Conservation (phyloP, 2,888 invertebrate genomes). For the Cistogaster globosa region DNA sequence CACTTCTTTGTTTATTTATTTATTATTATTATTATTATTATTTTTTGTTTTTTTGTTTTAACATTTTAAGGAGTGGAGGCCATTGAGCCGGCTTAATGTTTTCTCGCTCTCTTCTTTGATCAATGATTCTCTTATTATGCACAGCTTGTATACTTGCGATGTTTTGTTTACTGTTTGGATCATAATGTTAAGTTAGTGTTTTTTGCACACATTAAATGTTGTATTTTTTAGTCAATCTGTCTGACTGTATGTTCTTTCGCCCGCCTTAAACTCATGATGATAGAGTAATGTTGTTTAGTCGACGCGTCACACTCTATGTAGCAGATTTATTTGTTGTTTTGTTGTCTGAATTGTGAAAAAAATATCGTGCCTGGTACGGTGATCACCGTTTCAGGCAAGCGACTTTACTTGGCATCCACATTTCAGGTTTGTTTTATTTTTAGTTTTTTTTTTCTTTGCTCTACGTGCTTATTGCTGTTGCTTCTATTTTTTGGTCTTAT, state of each 20-base stretch:
- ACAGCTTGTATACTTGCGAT: constrained; percentile 3
- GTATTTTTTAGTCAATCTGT: constrained; percentile 21
- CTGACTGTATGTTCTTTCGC: not conserved
- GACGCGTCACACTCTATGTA: constrained; percentile 32
- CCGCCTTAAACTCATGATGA: constrained; percentile 10
- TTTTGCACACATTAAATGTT: constrained; percentile 37
- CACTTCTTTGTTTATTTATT: not conserved
- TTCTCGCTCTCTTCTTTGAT: constrained; percentile 1
- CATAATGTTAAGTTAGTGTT: constrained; percentile 49
- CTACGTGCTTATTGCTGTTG: constrained; percentile 50
- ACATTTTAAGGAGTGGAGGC: constrained; percentile 61
- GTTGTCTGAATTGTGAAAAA: constrained; percentile 27
- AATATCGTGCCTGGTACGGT: constrained; percentile 79
- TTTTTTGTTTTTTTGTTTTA: not conserved
- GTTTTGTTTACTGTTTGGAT: constrained; percentile 52
- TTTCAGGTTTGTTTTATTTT: constrained; percentile 67
- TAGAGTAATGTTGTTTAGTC: constrained; percentile 30
- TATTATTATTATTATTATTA: too few relatives aligned
- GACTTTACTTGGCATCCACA: constrained; percentile 70
- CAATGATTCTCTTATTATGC: not conserved
- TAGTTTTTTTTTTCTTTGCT: not conserved
- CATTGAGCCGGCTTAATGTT: constrained; percentile 38
- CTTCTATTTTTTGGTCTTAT: constrained; percentile 46
- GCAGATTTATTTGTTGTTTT: constrained; percentile 25
- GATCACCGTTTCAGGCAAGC: constrained; percentile 79